Percentiles rank a stretch among this genome's conserved stretches.
Conservation (phyloP, 2,113 vertebrate genomes). For the Brachionichthys hirsutus region DNA sequence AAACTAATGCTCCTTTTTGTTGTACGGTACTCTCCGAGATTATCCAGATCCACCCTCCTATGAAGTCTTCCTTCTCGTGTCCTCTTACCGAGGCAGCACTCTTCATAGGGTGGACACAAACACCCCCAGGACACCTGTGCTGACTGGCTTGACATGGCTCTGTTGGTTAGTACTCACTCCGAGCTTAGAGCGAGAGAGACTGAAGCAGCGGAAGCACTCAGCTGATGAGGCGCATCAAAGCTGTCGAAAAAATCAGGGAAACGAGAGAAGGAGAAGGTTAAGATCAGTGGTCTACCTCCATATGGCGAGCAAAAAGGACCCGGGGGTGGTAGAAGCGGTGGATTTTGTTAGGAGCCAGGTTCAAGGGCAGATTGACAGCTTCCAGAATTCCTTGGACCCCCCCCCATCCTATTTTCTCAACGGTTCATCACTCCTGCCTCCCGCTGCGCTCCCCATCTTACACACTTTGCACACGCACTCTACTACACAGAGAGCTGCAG, state of each 20-base stretch:
- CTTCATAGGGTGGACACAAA: neutral
- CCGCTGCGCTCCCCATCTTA: neutral
- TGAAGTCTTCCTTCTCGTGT: no score
- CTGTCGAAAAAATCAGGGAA: conserved; percentile 10
- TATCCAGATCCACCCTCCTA: conserved; percentile 28
- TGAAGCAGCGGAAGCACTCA: conserved; percentile 2
- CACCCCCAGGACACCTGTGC: neutral
- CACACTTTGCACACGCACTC: conserved; percentile 24
- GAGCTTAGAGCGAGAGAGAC: conserved; percentile 30
- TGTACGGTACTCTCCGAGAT: conserved; percentile 47
- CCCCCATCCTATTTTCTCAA: conserved; percentile 13
- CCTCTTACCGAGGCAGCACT: conserved; percentile 13
- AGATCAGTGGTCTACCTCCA: conserved; percentile 30
- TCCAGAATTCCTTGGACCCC: conserved; percentile 2
- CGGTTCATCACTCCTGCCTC: conserved; percentile 22
- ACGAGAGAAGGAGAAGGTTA: conserved; percentile 26
- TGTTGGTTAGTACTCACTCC: neutral
- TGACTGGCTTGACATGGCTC: conserved; percentile 11
- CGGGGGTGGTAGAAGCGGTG: conserved; percentile 1
- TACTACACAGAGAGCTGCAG: conserved; percentile 27
- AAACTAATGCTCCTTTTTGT: conserved; percentile 47
- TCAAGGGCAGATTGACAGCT: conserved; percentile 26
- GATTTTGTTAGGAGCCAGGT: conserved; percentile 19
- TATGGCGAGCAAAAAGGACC: conserved; percentile 37
- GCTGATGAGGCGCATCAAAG: conserved; percentile 33